Evolutionary conservation across 1,140 invertebrate genomes (phyloP).

Genomic region (Saccostrea cuccullata): DNA sequence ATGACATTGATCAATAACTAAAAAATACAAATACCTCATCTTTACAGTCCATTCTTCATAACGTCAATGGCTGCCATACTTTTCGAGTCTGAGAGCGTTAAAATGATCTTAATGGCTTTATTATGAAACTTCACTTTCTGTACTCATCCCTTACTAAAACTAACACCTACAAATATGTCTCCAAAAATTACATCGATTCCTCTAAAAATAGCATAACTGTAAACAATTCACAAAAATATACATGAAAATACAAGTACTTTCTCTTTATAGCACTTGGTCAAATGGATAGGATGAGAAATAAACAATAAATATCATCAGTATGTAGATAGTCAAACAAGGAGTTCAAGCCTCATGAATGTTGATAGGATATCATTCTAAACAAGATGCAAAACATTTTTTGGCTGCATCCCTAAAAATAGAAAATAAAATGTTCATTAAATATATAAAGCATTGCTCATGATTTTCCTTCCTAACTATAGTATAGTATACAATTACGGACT

Average conservation of each 20-base stretch:
- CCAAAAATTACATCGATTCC: not conserved
- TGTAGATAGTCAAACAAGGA: not conserved
- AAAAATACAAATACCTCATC: not conserved
- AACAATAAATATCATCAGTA: conserved; percentile 17
- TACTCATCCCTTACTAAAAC: not conserved
- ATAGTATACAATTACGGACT: too few relatives aligned
- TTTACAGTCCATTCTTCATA: not conserved
- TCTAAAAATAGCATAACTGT: conserved; percentile 2
- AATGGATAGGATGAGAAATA: not conserved
- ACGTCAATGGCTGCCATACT: not conserved
- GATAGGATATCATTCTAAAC: conserved; percentile 11
- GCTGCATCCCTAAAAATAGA: conserved; percentile 71
- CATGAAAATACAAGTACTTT: conserved; percentile 11
- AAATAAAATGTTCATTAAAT: conserved; percentile 4
- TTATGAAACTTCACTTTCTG: not conserved
- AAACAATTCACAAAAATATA: conserved; percentile 14
- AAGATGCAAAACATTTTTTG: conserved; percentile 68
- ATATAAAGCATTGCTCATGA: too few relatives aligned
- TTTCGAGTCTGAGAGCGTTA: not conserved
- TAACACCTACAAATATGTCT: not conserved
- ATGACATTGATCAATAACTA: not conserved
- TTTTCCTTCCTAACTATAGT: too few relatives aligned
- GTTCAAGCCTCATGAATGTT: not conserved
- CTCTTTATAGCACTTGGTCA: not conserved
- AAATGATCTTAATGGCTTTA: not conserved